Evolutionary conservation across 23 tunicate species (phyloP).

Genomic region (Halocynthia aurantium): DNA sequence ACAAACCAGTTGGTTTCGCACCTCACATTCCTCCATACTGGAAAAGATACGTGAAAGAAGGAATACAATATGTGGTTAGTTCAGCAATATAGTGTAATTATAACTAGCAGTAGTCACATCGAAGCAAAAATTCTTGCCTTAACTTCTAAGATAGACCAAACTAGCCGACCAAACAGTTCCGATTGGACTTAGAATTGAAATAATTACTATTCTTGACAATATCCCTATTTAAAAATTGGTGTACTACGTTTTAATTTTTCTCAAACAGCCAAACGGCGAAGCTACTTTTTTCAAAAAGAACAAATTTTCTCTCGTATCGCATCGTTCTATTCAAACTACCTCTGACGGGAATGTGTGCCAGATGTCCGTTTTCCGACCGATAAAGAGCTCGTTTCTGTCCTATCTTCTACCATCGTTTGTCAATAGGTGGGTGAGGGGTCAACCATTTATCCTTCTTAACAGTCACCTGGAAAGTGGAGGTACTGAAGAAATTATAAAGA

Average conservation of each 20-base stretch:
- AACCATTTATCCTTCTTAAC: background rate
- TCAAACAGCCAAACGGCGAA: background rate
- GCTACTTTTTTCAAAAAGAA: conserved; percentile 2
- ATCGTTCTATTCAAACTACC: background rate
- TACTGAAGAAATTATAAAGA: background rate
- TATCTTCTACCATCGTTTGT: background rate
- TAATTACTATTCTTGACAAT: too few species aligned
- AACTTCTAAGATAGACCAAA: too few species aligned
- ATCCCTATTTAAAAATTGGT: too few species aligned
- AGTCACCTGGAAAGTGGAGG: background rate
- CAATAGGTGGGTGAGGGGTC: background rate
- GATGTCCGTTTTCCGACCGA: background rate
- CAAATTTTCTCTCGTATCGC: background rate
- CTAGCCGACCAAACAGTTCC: too few species aligned
- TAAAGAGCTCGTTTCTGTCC: too few species aligned
- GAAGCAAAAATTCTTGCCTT: background rate
- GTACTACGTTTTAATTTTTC: too few species aligned
- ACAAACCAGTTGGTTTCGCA: background rate
- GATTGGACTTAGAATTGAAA: too few species aligned
- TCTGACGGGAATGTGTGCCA: background rate
- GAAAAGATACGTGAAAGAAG: too few species aligned
- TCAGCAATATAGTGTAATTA: too few species aligned
- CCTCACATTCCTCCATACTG: background rate
- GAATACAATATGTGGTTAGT: too few species aligned
- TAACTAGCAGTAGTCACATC: too few species aligned